A percentile compares a stretch with the other conserved stretches of the same genome.
Conservation (phyloP, 2,797 vertebrate species). For the Sebastes aleutianus region DNA sequence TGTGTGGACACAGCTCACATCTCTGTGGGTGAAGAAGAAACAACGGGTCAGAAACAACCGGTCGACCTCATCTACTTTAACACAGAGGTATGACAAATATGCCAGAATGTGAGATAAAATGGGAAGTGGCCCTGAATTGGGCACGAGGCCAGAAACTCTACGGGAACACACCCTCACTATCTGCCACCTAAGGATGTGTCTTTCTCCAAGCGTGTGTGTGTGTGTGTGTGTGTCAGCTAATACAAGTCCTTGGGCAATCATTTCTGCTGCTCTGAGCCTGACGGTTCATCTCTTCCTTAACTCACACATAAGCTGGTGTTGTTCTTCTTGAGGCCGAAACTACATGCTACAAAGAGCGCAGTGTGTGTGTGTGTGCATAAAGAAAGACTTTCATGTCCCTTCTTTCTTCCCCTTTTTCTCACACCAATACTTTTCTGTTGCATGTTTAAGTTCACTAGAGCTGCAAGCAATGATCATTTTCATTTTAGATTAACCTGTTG, state of each 20-base stretch:
- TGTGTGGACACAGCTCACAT: constrained; percentile 98
- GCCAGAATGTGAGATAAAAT: neutral
- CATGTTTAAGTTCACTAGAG: neutral
- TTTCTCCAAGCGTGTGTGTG: neutral
- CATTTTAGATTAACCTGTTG: no score
- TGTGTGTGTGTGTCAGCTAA: neutral
- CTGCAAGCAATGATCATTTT: no score
- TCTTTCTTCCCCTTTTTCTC: neutral
- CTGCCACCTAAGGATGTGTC: neutral
- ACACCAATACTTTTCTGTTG: neutral
- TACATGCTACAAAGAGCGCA: neutral
- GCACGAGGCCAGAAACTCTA: constrained; percentile 10
- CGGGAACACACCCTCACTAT: constrained; percentile 15
- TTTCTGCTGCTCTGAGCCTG: neutral
- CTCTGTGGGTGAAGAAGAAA: constrained; percentile 82
- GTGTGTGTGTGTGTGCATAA: neutral
- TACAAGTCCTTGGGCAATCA: neutral
- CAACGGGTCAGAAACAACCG: constrained; percentile 24
- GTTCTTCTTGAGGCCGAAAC: neutral
- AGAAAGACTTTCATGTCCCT: neutral
- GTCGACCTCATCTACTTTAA: constrained; percentile 4
- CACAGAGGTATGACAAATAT: constrained; percentile 19
- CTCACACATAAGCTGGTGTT: neutral
- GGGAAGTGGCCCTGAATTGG: neutral
- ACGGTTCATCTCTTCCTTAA: neutral